These are phyloP conservation scores for Frankliniella fusca DNA, from an alignment of 2,888 invertebrate species.

Conservation along the genomic window DNA sequence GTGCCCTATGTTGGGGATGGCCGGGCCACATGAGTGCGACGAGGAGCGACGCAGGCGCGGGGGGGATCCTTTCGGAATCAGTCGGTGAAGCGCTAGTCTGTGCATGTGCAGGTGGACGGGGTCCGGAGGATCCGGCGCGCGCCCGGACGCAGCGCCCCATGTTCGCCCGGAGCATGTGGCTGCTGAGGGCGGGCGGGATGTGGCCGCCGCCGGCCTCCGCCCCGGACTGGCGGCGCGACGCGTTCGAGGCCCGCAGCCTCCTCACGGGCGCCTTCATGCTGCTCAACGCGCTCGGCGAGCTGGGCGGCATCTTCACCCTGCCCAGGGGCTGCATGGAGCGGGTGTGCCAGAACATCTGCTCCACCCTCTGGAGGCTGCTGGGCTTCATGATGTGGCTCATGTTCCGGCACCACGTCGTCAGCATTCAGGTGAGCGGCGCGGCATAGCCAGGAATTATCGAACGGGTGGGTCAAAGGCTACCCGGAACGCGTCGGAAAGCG, in stretches of 20 bases:
- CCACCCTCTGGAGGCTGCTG: neutral
- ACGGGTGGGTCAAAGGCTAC: neutral
- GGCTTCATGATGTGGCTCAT: neutral
- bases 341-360: neutral
- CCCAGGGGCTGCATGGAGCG: neutral
- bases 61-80: too few species aligned
- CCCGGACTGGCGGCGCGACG: neutral
- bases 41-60: too few species aligned
- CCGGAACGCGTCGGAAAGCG: neutral
- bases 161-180: neutral
- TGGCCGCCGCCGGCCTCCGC: neutral
- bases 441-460: neutral
- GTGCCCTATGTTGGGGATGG: too few species aligned
- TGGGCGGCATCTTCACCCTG: neutral
- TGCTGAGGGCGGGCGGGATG: neutral
- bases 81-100: too few species aligned
- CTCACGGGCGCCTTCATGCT: neutral
- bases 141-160: neutral
- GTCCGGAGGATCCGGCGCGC: neutral
- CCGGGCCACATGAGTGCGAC: too few species aligned
- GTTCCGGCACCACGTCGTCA: neutral
- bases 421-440: neutral
- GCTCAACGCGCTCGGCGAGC: neutral
- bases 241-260: neutral
- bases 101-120: too few species aligned